phyloP scores from a whole-genome alignment of 2,797 vertebrate genomes.

The Syngnathus rostellatus region DNA sequence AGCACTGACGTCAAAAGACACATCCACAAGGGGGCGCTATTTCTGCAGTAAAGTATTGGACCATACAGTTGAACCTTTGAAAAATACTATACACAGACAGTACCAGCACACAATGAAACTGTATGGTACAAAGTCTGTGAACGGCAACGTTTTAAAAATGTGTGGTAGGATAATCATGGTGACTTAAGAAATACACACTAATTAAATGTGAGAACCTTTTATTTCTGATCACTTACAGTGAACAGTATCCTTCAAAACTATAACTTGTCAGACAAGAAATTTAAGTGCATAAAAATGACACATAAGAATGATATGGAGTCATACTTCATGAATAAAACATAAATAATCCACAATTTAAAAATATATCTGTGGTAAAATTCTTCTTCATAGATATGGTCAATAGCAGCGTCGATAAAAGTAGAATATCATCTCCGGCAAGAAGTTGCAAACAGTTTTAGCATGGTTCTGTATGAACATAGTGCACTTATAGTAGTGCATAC shows the following conservation, averaged over 20 bases:
- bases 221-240: neutral
- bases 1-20: too few species aligned
- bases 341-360: neutral
- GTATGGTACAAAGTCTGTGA: too few species aligned
- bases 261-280: neutral
- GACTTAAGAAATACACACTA: neutral
- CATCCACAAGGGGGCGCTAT: too few species aligned
- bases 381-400: too few species aligned
- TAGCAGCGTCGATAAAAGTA: neutral
- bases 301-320: neutral
- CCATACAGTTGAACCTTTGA: too few species aligned
- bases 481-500: neutral
- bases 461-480: neutral
- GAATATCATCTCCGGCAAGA: neutral
- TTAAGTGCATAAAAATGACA: neutral
- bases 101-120: too few species aligned
- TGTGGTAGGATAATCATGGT: neutral
- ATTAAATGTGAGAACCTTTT: neutral
- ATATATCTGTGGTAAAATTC: neutral
- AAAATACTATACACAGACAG: too few species aligned
- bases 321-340: neutral
- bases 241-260: neutral
- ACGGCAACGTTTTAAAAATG: neutral
- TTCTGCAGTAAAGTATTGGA: too few species aligned
- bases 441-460: neutral